Conservation (phyloP, 2,113 vertebrate genomes). For the Prolemur simus region DNA sequence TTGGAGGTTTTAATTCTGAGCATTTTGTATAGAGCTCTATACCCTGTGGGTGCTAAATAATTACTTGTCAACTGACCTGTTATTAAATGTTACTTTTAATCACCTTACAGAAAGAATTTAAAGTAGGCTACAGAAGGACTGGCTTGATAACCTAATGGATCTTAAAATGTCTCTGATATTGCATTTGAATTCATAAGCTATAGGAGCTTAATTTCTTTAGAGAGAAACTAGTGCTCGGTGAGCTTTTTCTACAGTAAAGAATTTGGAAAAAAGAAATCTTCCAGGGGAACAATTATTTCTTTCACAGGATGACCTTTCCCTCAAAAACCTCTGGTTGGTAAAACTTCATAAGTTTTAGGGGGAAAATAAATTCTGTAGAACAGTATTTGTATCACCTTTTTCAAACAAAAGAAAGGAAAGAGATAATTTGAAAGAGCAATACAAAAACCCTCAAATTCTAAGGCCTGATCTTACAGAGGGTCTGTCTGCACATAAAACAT, state of each 20-base stretch:
- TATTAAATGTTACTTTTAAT: conserved; percentile 77
- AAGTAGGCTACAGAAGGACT: conserved; percentile 54
- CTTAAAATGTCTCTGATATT: conserved; percentile 51
- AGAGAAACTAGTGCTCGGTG: conserved; percentile 39
- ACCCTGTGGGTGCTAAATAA: conserved; percentile 63
- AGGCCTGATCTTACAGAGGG: not conserved
- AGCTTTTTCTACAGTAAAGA: conserved; percentile 36
- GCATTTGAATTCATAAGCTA: conserved; percentile 52
- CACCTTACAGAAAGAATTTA: conserved; percentile 56
- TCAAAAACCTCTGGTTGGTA: conserved; percentile 30
- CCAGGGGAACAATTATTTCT: conserved; percentile 52
- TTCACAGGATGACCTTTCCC: conserved; percentile 61
- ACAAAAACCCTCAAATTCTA: not conserved
- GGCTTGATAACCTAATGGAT: conserved; percentile 58
- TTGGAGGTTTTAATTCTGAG: conserved; percentile 56
- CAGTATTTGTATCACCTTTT: not conserved
- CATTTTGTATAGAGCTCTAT: conserved; percentile 26
- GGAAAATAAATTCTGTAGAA: conserved; percentile 38
- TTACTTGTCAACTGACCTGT: conserved; percentile 72
- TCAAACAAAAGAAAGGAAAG: conserved; percentile 37
- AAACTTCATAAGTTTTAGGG: conserved; percentile 41
- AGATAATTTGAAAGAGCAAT: not conserved
- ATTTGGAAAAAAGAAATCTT: conserved; percentile 22
- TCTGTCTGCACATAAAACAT: not conserved
- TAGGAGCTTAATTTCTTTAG: conserved; percentile 55